Conservation (phyloP, 2,113 vertebrate genomes). For the Tenebrosternarchus preto region DNA sequence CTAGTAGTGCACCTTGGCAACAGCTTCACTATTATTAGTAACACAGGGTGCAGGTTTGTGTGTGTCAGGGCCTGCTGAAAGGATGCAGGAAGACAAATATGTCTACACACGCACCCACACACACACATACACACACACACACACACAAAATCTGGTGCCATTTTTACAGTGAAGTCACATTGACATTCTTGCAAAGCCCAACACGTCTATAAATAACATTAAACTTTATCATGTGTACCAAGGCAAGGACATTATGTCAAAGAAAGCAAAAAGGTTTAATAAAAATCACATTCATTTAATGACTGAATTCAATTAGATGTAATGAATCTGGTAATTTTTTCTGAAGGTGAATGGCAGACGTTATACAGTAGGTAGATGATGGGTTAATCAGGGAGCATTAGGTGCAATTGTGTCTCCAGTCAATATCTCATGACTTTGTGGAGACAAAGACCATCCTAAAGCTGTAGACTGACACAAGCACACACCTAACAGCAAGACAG, state of each 20-base stretch:
- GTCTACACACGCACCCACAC: slow-evolving; percentile 38
- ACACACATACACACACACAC: slow-evolving; percentile 17
- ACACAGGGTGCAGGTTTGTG: slow-evolving; percentile 17
- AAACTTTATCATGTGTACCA: neutral
- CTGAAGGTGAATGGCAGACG: neutral
- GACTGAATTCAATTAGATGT: neutral
- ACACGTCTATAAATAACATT: too few species aligned
- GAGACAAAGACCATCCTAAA: slow-evolving; percentile 14
- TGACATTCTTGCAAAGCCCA: too few species aligned
- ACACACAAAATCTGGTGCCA: neutral
- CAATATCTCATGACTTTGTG: slow-evolving; percentile 21
- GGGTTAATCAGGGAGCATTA: neutral
- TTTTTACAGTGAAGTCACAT: too few species aligned
- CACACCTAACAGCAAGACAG: neutral
- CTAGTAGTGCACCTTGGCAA: slow-evolving; percentile 61
- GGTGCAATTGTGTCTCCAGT: neutral
- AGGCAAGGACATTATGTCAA: too few species aligned
- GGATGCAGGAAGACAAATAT: slow-evolving; percentile 48
- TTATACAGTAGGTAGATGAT: neutral
- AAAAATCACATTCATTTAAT: neutral
- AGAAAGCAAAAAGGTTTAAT: neutral
- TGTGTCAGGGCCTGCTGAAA: slow-evolving; percentile 26
- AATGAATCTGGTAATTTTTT: neutral
- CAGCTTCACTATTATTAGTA: slow-evolving; percentile 67
- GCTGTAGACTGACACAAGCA: neutral